Evolutionary conservation across 2,888 invertebrate genomes (phyloP).

Genomic region (Drosophila leonis): DNA sequence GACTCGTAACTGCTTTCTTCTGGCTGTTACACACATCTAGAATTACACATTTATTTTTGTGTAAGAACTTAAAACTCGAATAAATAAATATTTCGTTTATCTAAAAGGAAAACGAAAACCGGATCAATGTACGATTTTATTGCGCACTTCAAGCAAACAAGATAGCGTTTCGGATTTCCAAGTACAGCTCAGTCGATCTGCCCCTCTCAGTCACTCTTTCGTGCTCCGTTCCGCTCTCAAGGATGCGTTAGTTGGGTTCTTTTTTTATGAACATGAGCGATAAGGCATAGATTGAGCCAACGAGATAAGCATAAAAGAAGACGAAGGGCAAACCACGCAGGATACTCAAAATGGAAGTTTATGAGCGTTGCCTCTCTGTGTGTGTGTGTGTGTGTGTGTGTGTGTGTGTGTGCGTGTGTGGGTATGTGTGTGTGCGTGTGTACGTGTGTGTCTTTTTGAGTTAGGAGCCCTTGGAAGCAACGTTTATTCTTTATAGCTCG

Average conservation of each 20-base stretch:
- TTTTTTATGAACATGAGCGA: conserved; percentile 39
- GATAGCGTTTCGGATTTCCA: conserved; percentile 48
- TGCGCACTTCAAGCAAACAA: conserved; percentile 55
- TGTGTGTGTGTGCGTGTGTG: neutral
- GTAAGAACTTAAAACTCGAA: neutral
- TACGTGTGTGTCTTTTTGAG: conserved; percentile 38
- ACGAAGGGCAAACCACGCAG: conserved; percentile 41
- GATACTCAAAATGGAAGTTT: conserved; percentile 40
- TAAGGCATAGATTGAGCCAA: conserved; percentile 43
- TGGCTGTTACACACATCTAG: neutral
- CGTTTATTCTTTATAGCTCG: conserved; percentile 24
- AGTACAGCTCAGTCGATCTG: conserved; percentile 25
- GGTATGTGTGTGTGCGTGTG: neutral
- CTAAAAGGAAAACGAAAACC: conserved; percentile 8
- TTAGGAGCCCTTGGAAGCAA: conserved; percentile 36
- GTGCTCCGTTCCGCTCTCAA: conserved; percentile 7
- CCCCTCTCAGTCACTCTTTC: neutral
- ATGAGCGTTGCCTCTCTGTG: conserved; percentile 6
- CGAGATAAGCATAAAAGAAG: conserved; percentile 29
- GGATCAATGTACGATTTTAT: conserved; percentile 53
- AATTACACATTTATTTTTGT: conserved; percentile 2
- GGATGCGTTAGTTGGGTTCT: conserved; percentile 32
- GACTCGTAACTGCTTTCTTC: neutral
- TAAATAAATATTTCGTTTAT: conserved; percentile 33
- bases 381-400: neutral